Evolutionary conservation across 2,888 invertebrate species (phyloP), one percentile per base, ranked within the genome.

Genomic region (Gastrophysa polygoni): DNA sequence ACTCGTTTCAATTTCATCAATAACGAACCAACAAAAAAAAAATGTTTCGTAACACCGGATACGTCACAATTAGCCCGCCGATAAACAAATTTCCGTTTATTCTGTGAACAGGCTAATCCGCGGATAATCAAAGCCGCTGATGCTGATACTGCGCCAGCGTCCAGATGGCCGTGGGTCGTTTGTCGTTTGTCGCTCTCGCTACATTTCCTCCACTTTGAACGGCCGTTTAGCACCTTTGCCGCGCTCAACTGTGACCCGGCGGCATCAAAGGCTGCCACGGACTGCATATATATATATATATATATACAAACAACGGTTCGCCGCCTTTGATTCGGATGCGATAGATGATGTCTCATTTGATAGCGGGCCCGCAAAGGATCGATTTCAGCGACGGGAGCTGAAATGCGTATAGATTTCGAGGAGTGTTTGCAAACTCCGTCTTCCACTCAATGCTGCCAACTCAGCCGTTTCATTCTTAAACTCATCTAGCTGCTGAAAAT

Each of bases 121-220:
- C 38, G 38, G 3, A 38, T 18, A 46, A n/a, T 47, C 44, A 56
- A 46, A 47, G 56, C 38, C 14, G 51, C 57, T 29, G 48, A 48
- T 20, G 43, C 29, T 20, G 24, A 3, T 24, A 7, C 24, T 59
- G 24, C 44, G 63, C 61, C 24, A 2, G n/a, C 38, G 63, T 67
- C 68, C 68, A 68, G 68, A 68, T 68, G 68, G 65, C 48, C 56
- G 68, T 38, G 63, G 68, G 24, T 43, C 43, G 34, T 43, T 54
- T 43, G 54, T 54, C 54, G 43, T 59, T 59, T 63, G 60, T 69
- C 66, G 72, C 69, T 67, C 67, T 64, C 76, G 75, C 75, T 75
- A 78, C 78, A 78, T 78, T 79, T 79, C 78, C 79, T 79, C 77
- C 76, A 77, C 79, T 78, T 78, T 78, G 78, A 73, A 50, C 47